Evolutionary conservation across 2,113 vertebrate genomes (phyloP).

Genomic region (Crotalus horridus): DNA sequence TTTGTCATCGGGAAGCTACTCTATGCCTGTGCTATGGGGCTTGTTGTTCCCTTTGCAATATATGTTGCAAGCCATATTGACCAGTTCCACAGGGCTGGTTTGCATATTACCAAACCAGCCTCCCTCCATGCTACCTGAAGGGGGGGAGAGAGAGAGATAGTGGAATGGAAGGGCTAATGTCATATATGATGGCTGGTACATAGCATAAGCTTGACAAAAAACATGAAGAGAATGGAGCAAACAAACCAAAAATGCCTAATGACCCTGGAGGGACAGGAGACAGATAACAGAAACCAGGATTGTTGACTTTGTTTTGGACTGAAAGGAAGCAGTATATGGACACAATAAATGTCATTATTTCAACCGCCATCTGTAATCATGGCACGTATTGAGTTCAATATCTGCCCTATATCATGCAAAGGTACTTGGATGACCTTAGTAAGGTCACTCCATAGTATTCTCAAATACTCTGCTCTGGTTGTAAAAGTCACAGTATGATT

Average conservation of each 20-base stretch:
- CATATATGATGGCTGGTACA: neutral
- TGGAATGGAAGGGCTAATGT: neutral
- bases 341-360: neutral
- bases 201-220: neutral
- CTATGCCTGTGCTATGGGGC: neutral
- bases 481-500: neutral
- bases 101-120: neutral
- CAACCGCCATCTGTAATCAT: neutral
- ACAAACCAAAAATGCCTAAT: neutral
- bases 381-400: neutral
- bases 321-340: neutral
- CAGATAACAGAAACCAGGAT: neutral
- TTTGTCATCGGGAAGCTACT: neutral
- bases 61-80: neutral
- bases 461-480: neutral
- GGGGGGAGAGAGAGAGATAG: neutral
- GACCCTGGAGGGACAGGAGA: neutral
- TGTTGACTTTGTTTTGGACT: neutral
- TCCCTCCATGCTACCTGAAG: neutral
- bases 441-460: neutral
- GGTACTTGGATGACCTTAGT: neutral
- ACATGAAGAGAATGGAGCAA: neutral
- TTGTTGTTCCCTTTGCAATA: neutral
- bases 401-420: neutral
- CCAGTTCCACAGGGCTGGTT: neutral